Base-by-base conservation (phyloP, 2,888 invertebrate genomes). In the Herminia tarsipennalis region DNA sequence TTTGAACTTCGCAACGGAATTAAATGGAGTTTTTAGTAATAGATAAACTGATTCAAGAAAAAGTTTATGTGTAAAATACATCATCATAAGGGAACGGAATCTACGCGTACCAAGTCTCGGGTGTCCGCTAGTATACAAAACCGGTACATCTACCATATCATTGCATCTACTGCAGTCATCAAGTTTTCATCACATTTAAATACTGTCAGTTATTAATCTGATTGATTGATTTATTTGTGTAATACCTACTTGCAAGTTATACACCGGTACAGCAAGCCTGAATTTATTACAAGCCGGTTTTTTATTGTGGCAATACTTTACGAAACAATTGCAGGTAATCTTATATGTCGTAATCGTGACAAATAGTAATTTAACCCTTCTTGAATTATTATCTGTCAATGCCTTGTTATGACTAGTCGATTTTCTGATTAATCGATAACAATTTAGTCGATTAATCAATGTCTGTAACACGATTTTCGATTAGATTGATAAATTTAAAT, bases 301-400 rank as follows among this genome's bases (percentile, higher is more conserved):
- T 13, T 43, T 36, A 51, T 44, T 39, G 17, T 24, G 42, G 20
- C 36, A 41, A 27, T 25, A 27, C n/a, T 34, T 55, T 52, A 6
- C 44, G 33, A 50, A 48, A 59, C 58, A 66, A 56, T 46, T n/a
- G n/a, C n/a, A n/a, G 33, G 14, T 28, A 22, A 13, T 8, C 21
- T 20, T 22, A 16, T 32, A 14, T 48, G 42, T 65, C 14, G 54
- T 35, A 62, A 58, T 27, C 9, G n/a, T 47, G 10, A 51, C 50
- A 29, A 51, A 58, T 51, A 58, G 42, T 62, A 46, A 47, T 39
- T 24, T 24, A 38, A 20, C 55, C 39, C 44, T 58, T 50, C 32
- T 42, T 27, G 30, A 35, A 45, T 37, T 51, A 40, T 56, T 45
- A 36, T 45, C 30, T 40, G 30, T 40, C 20, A 22, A 36, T 40